Evolutionary conservation across 2,888 invertebrate genomes (phyloP), one percentile per base, ranked within the genome.

Genomic region (Dolichomitus sp.): DNA sequence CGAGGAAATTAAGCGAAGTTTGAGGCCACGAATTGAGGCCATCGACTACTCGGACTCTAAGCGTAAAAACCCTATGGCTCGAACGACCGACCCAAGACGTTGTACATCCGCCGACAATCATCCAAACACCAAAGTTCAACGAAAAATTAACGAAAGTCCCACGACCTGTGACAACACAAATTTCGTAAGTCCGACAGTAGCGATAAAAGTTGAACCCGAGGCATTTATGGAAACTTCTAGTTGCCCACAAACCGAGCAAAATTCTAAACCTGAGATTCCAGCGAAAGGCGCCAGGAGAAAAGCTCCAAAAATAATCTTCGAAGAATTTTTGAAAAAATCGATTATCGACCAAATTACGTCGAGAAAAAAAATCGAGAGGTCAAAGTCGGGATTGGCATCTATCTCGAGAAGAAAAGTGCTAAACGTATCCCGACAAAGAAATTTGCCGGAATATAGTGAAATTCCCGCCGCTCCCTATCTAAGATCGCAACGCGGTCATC

Each of bases 21-120:
- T 93, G 27, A 86, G 92, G 57, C 89, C 91, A 0, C 88, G 92
- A 7, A 90, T 82, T 0, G 84, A 78, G 1, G 19, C 80, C 3
- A 77, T 90, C 0, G 73, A 89, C 57, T 90, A 90, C 40, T 59
- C 81, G 12, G 84, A 74, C 12, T 17, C 77, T 1, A 88, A 75
- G 57, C 78, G 80, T 33, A 88, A 80, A 23, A 50, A 65, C 45
- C 14, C 50, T 0, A 7, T 42, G 23, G 48, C 54, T 12, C 52
- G 70, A 50, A 11, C 11, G 4, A 37, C 11, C 42, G 23, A 23
- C 30, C 0, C 7, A 37, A 59, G 17, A 59, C 59, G 33, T 37
- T 37, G n/a, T 37, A 59, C 11, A 37, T 6, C 57, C 2, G n/a
- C 14, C 23, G 27, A 23, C 6, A 27, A 54, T 27, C 5, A 48